Evolutionary conservation across 2,888 invertebrate species (phyloP).

Genomic region (Latheticus oryzae): DNA sequence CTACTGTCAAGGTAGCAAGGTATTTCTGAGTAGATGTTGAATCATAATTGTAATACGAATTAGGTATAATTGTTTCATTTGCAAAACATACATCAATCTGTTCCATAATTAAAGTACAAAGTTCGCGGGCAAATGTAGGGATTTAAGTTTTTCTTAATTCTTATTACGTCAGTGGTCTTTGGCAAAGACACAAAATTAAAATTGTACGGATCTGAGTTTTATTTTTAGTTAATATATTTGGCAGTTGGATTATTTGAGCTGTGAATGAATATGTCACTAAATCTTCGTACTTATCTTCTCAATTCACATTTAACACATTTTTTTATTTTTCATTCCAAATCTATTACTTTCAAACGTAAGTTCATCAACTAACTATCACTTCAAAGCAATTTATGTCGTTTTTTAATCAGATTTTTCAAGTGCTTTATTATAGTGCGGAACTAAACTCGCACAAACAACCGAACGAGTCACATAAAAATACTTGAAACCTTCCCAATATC

Average conservation of each 20-base stretch:
- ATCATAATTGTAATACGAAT: constrained; percentile 10
- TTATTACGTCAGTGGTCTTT: constrained; percentile 33
- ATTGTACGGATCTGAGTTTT: constrained; percentile 38
- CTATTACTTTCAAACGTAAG: not conserved
- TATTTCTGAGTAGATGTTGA: constrained; percentile 9
- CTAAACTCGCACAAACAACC: constrained; percentile 37
- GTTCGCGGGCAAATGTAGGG: constrained; percentile 17
- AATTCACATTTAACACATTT: constrained; percentile 13
- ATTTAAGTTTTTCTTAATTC: constrained; percentile 12
- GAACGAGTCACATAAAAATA: constrained; percentile 39
- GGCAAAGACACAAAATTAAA: constrained; percentile 36
- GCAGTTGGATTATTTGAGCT: constrained; percentile 40
- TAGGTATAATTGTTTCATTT: constrained; percentile 19
- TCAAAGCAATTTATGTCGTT: constrained; percentile 4
- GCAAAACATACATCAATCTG: constrained; percentile 24
- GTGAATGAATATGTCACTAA: constrained; percentile 27
- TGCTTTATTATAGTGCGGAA: constrained; percentile 35
- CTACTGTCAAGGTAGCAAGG: constrained; percentile 9
- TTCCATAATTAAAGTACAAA: constrained; percentile 23
- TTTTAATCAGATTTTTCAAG: constrained; percentile 24
- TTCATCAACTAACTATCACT: constrained; percentile 4
- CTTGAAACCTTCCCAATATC: constrained; percentile 37
- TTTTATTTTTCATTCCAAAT: constrained; percentile 7
- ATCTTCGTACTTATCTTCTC: constrained; percentile 16
- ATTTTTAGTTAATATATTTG: constrained; percentile 51